Evolutionary conservation across 2,113 vertebrate species (phyloP).

Genomic region (Sylvilagus bachmani): DNA sequence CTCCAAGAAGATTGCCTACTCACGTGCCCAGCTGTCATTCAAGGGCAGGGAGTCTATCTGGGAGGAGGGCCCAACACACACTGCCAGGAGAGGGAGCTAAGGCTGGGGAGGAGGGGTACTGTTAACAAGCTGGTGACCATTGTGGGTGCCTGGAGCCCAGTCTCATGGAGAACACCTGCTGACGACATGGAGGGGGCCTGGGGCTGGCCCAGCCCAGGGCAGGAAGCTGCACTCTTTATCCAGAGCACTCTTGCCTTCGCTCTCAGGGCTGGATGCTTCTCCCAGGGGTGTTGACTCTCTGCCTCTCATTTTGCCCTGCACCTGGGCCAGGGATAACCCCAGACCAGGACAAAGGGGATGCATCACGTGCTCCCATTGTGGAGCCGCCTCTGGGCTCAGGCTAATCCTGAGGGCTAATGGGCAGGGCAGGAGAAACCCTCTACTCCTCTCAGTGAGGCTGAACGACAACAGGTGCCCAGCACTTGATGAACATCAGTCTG

Average conservation of each 20-base stretch:
- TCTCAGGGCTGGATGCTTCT: not conserved
- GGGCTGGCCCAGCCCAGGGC: not conserved
- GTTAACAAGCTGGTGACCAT: not conserved
- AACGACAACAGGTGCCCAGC: no score
- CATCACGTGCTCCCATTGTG: no score
- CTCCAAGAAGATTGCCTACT: no score
- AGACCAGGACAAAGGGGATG: not conserved
- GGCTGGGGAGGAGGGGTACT: not conserved
- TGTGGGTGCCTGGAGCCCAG: not conserved
- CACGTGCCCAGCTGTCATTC: not conserved
- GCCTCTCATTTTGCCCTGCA: not conserved
- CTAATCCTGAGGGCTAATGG: no score
- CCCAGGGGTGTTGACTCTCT: not conserved
- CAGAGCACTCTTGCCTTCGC: not conserved
- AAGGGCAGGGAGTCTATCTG: not conserved
- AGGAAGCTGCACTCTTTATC: no score
- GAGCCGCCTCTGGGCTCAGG: not conserved
- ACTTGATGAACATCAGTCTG: not conserved
- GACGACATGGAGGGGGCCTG: not conserved
- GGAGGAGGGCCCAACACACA: not conserved
- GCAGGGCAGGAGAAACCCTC: not conserved
- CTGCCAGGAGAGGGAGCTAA: not conserved
- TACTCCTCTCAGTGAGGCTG: not conserved
- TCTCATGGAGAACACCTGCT: not conserved
- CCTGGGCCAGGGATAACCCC: not conserved